Percentiles rank a stretch among this genome's conserved stretches.
phyloP scores from a whole-genome alignment of 2,888 invertebrate species.

The Chironomus tentans region DNA sequence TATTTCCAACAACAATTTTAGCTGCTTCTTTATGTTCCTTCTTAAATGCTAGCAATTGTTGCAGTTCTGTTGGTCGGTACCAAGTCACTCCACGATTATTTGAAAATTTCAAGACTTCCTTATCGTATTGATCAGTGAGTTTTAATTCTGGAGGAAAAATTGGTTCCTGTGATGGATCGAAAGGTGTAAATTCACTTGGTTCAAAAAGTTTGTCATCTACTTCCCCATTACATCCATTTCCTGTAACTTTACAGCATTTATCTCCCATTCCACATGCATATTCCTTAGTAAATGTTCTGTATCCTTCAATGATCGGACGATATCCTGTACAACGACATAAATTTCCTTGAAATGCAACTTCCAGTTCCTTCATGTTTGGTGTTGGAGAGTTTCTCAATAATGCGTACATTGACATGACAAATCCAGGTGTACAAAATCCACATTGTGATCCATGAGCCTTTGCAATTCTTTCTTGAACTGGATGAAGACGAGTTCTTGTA shows the following conservation, averaged over 20 bases:
- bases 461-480: conserved; percentile 79
- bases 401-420: conserved; percentile 95
- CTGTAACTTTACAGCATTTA: conserved; percentile 51
- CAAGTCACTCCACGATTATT: conserved; percentile 52
- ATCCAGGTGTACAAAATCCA: conserved; percentile 95
- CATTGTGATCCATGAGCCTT: conserved; percentile 91
- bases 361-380: conserved; percentile 67
- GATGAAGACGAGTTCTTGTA: conserved; percentile 65
- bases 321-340: conserved; percentile 60
- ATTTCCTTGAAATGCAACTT: conserved; percentile 72
- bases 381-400: conserved; percentile 62
- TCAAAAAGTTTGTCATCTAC: conserved; percentile 46
- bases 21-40: conserved; percentile 49
- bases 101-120: conserved; percentile 51
- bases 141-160: conserved; percentile 86
- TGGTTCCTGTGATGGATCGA: conserved; percentile 75
- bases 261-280: conserved; percentile 54
- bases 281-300: conserved; percentile 71
- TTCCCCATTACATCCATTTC: conserved; percentile 21
- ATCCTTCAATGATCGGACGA: conserved; percentile 85
- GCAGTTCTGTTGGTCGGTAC: conserved; percentile 63
- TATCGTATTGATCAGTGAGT: conserved; percentile 49
- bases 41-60: conserved; percentile 60
- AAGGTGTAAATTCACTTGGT: conserved; percentile 56
- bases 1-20: conserved; percentile 82